A percentile compares a stretch with the other conserved stretches of the same genome.
phyloP scores from a whole-genome alignment of 2,797 vertebrate species.

The Lagocephalus sceleratus region DNA sequence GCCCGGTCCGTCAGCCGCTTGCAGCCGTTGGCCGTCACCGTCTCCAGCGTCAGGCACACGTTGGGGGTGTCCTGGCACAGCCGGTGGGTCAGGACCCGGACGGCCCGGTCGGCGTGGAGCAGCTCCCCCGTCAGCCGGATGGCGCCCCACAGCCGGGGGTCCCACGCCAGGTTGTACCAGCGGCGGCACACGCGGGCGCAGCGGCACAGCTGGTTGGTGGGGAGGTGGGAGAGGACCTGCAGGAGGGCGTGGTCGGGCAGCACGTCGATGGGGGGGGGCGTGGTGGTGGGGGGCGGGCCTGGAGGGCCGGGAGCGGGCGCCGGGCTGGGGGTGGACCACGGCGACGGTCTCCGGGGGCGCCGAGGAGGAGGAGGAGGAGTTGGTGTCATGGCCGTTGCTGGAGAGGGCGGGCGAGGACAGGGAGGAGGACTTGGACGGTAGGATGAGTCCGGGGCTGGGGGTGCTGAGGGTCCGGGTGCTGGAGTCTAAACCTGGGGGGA shows the following conservation, averaged over 20 bases:
- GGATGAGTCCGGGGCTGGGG: constrained; percentile 91
- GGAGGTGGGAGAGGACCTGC: constrained; percentile 90
- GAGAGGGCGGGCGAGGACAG: constrained; percentile 74
- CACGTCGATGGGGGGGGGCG: constrained; percentile 83
- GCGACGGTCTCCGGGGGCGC: constrained; percentile 90
- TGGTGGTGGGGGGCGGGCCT: constrained; percentile 81
- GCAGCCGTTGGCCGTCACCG: constrained; percentile 89
- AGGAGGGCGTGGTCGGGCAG: constrained; percentile 89
- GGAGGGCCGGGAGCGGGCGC: constrained; percentile 74
- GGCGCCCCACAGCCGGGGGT: constrained; percentile 90
- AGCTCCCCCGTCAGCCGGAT: constrained; percentile 89
- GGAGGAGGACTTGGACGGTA: constrained; percentile 81
- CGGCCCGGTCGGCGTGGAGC: constrained; percentile 89
- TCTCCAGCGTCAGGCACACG: constrained; percentile 96
- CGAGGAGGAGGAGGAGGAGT: constrained; percentile 87
- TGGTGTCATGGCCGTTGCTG: constrained; percentile 82
- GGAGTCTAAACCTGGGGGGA: constrained; percentile 85
- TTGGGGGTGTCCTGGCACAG: constrained; percentile 98
- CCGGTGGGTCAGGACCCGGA: constrained; percentile 90
- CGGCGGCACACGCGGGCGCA: constrained; percentile 91
- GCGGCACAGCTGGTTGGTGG: constrained; percentile 95
- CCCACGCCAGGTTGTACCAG: constrained; percentile 98
- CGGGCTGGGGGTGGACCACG: constrained; percentile 84
- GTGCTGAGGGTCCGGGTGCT: constrained; percentile 94
- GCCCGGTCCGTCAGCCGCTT: constrained; percentile 94